Evolutionary conservation across 1,140 invertebrate species (phyloP), one percentile per base, ranked within the genome.

Genomic region (Brachionus manjavacas): DNA sequence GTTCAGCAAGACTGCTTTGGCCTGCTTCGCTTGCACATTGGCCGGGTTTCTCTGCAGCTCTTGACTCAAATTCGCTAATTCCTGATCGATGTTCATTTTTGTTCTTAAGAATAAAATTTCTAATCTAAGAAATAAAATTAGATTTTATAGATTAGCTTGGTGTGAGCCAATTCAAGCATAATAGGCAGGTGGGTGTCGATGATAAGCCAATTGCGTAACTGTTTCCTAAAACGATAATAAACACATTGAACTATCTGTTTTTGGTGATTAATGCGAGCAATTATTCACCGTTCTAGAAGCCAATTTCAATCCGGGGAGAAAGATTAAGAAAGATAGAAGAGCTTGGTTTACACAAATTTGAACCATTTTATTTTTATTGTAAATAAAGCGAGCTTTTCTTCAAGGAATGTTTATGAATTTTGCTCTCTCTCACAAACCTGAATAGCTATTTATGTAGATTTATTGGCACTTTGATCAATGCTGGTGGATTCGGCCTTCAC

Each of bases 71-170:
- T 49, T 23, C 4, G 41, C 16, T 12, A 76, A 14, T 28, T 76
- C 72, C 46, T 76, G 39, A 46, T 76, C 72, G 14, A 76, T 46
- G 20, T 76, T 76, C 72, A 76, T 72, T 39, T 39, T 72, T 72
- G 20, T 55, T 46, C 11, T 46, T 46, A 12, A 16, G 52, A 55
- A 55, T 55, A 55, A n/a, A 55, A 55, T n/a, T 55, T 55, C 43
- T 49, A 49, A 49, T 55, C 52, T 55, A 55, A 55, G n/a, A 16
- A 55, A 55, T 55, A 16, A 55, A 55, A 55, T 55, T 55, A 8
- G 14, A 55, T 55, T 55, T 16, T 55, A 55, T 55, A 55, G 52
- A 16, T 55, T 46, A 46, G 43, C 14, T 55, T 55, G 16, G n/a
- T 55, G 52, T 55, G 14, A 55, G 52, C 7, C 52, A 55, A 55